phyloP scores from a whole-genome alignment of 2,113 vertebrate species.

The Crotalus tigris region DNA sequence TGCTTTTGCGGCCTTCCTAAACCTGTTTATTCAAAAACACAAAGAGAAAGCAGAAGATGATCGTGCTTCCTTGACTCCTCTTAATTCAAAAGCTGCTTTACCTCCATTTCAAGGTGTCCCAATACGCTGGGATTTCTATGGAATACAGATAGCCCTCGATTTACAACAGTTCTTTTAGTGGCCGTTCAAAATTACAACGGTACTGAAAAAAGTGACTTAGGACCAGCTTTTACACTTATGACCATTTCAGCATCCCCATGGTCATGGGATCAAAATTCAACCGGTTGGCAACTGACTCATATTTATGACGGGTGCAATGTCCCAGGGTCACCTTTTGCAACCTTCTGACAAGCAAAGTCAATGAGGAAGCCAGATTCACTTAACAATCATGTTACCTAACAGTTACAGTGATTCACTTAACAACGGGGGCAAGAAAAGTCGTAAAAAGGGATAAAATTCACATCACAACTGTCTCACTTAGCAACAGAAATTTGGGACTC shows the following conservation, averaged over 20 bases:
- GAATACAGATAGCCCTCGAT: not conserved
- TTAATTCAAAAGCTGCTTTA: not conserved
- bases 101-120: not conserved
- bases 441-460: not conserved
- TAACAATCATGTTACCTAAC: not conserved
- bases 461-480: not conserved
- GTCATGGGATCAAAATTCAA: not conserved
- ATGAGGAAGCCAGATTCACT: not conserved
- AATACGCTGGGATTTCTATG: not conserved
- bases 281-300: not conserved
- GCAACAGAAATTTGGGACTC: not conserved
- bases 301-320: not conserved
- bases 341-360: not conserved
- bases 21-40: not conserved
- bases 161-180: not conserved
- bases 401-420: not conserved
- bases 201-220: not conserved
- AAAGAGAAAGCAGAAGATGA: not conserved
- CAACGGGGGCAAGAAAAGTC: not conserved
- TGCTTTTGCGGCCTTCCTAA: not conserved
- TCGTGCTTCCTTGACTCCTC: not conserved
- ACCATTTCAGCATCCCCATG: not conserved
- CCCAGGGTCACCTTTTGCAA: not conserved
- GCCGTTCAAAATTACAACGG: not conserved
- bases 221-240: too few relatives aligned